A percentile compares a stretch with the other conserved stretches of the same genome.
phyloP scores from a whole-genome alignment of 2,797 vertebrate genomes.

The Lithobates pipiens region DNA sequence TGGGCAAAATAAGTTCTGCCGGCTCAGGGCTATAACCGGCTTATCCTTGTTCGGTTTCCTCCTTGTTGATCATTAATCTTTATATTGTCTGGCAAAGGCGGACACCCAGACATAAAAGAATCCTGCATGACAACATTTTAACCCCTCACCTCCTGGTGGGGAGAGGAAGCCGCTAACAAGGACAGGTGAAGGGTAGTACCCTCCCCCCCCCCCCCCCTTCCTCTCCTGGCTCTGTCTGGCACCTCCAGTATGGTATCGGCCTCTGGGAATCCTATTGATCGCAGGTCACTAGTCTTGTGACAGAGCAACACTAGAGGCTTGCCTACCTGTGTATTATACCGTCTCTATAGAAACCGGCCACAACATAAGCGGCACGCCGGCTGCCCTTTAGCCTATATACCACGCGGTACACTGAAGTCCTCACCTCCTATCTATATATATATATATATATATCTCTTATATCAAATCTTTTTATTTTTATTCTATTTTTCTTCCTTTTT shows the following conservation, averaged over 20 bases:
- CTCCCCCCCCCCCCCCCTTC: too few relatives aligned
- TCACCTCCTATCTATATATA: too few relatives aligned
- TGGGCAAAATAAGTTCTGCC: too few relatives aligned
- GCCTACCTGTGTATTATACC: constrained; percentile 15
- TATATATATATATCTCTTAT: too few relatives aligned
- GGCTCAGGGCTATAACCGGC: not conserved
- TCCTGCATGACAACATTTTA: constrained; percentile 26
- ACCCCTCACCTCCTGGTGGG: not conserved
- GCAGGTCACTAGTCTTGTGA: constrained; percentile 26
- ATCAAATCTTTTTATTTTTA: too few relatives aligned
- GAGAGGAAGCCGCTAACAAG: not conserved
- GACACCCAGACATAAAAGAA: constrained; percentile 39
- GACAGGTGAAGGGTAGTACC: constrained; percentile 41
- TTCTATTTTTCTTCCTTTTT: too few relatives aligned
- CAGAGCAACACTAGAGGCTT: not conserved
- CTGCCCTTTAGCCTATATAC: not conserved
- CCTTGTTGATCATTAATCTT: constrained; percentile 24
- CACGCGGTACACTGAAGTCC: too few relatives aligned
- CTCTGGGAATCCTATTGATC: constrained; percentile 23
- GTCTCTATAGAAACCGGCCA: constrained; percentile 12
- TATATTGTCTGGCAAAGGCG: constrained; percentile 23
- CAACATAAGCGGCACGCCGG: not conserved
- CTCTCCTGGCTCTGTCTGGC: not conserved
- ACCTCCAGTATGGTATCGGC: not conserved
- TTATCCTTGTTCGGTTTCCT: constrained; percentile 26